These are phyloP conservation scores for Mesembrinibis cayennensis DNA, from an alignment of 2,113 vertebrate genomes.

Conservation along the genomic window DNA sequence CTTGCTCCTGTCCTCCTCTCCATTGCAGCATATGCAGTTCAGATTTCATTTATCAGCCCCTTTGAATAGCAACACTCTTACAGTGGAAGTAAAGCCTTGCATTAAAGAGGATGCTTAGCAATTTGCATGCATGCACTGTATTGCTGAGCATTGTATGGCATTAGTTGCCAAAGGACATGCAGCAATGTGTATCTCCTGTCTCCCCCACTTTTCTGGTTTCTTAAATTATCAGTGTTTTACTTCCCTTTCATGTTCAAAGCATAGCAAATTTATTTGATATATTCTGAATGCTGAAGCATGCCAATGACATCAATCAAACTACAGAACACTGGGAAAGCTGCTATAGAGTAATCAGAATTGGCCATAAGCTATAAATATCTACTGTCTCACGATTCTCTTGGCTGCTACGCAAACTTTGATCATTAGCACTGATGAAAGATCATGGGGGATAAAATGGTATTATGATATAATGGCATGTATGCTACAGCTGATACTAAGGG, in stretches of 20 bases:
- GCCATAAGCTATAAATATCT: conserved; percentile 76
- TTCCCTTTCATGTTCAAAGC: conserved; percentile 78
- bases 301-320: conserved; percentile 72
- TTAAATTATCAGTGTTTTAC: conserved; percentile 76
- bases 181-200: conserved; percentile 52
- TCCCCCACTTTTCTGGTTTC: conserved; percentile 69
- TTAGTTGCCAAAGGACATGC: conserved; percentile 67
- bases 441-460: conserved; percentile 66
- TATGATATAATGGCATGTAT: conserved; percentile 43
- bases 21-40: conserved; percentile 61
- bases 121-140: conserved; percentile 57
- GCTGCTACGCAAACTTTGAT: conserved; percentile 71
- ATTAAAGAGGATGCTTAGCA: conserved; percentile 14
- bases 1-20: conserved; percentile 72
- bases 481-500: conserved; percentile 52
- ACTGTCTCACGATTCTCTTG: conserved; percentile 59
- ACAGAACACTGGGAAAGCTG: conserved; percentile 55
- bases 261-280: conserved; percentile 75
- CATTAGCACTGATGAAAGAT: conserved; percentile 75
- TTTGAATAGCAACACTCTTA: conserved; percentile 69
- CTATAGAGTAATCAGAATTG: conserved; percentile 62
- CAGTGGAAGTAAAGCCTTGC: conserved; percentile 52
- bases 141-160: neutral
- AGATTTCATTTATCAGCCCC: conserved; percentile 72
- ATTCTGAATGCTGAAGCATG: conserved; percentile 64